A percentile compares a stretch with the other conserved stretches of the same genome.
Evolutionary conservation across 2,888 invertebrate genomes (phyloP).

Genomic region (Lymantria monacha): DNA sequence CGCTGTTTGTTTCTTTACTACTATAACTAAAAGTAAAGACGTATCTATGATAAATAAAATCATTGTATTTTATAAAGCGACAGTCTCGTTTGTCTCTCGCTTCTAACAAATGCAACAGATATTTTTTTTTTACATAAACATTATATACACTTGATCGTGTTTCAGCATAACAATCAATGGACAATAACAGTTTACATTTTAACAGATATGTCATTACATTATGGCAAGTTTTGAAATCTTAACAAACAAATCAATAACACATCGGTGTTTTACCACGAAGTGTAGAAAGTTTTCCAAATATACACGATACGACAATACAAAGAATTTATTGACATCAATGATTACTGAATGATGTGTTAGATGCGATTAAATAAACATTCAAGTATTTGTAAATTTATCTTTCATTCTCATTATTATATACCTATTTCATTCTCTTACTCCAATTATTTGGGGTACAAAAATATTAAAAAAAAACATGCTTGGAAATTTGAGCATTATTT

Average conservation of each 20-base stretch:
- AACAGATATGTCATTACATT: constrained; percentile 66
- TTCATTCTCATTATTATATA: no score
- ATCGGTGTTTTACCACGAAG: constrained; percentile 43
- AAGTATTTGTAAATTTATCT: no score
- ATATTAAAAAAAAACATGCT: no score
- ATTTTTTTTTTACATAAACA: constrained; percentile 35
- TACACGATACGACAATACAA: constrained; percentile 40
- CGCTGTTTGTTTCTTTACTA: no score
- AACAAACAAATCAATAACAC: constrained; percentile 57
- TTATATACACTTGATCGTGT: constrained; percentile 49
- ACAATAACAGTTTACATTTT: constrained; percentile 77
- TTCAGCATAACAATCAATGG: constrained; percentile 57
- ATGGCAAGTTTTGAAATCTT: constrained; percentile 59
- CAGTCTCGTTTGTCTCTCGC: no score
- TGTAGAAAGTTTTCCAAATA: constrained; percentile 67
- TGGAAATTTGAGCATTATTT: no score
- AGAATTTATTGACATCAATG: constrained; percentile 50
- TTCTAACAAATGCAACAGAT: constrained; percentile 9
- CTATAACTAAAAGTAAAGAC: no score
- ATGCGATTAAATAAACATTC: neutral
- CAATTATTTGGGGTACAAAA: no score
- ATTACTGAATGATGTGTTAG: constrained; percentile 4
- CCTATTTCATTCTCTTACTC: no score
- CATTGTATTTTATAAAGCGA: no score
- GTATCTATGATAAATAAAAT: no score